phyloP scores from a whole-genome alignment of 2,888 invertebrate species.

The Laspeyria flexula region DNA sequence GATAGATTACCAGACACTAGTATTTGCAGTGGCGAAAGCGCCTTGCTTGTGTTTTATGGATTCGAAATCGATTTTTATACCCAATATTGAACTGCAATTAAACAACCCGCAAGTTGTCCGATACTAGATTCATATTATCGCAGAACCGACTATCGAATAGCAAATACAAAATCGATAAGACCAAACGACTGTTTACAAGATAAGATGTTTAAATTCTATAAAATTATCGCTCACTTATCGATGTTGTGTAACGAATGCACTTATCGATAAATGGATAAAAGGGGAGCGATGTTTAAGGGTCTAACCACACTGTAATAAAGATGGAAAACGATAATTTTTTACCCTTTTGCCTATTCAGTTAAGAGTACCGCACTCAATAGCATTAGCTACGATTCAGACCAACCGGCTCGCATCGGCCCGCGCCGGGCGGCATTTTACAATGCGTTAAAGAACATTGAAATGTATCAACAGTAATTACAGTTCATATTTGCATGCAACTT shows the following conservation, averaged over 20 bases:
- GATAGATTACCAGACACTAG: too few relatives aligned
- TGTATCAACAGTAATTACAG: too few relatives aligned
- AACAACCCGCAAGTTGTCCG: slow-evolving; percentile 7
- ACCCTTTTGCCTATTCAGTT: too few relatives aligned
- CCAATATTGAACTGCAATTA: neutral
- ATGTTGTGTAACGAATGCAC: slow-evolving; percentile 52
- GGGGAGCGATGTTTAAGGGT: slow-evolving; percentile 14
- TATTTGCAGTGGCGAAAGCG: too few relatives aligned
- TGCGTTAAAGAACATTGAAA: too few relatives aligned
- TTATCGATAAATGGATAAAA: slow-evolving; percentile 49
- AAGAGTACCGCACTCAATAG: too few relatives aligned
- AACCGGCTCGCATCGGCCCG: too few relatives aligned
- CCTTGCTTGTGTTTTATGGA: too few relatives aligned
- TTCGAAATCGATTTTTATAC: neutral
- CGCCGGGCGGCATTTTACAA: too few relatives aligned
- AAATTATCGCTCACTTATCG: slow-evolving; percentile 57
- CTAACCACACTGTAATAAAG: neutral
- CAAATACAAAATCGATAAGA: slow-evolving; percentile 42
- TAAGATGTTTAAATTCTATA: slow-evolving; percentile 53
- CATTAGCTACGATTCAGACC: too few relatives aligned
- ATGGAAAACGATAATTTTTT: too few relatives aligned
- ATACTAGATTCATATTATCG: slow-evolving; percentile 17
- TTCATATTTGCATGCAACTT: too few relatives aligned
- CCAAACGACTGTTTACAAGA: slow-evolving; percentile 43
- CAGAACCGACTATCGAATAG: slow-evolving; percentile 19